These are phyloP conservation scores for Brachirus orientalis DNA, from an alignment of 2,113 vertebrate genomes.

Conservation along the genomic window DNA sequence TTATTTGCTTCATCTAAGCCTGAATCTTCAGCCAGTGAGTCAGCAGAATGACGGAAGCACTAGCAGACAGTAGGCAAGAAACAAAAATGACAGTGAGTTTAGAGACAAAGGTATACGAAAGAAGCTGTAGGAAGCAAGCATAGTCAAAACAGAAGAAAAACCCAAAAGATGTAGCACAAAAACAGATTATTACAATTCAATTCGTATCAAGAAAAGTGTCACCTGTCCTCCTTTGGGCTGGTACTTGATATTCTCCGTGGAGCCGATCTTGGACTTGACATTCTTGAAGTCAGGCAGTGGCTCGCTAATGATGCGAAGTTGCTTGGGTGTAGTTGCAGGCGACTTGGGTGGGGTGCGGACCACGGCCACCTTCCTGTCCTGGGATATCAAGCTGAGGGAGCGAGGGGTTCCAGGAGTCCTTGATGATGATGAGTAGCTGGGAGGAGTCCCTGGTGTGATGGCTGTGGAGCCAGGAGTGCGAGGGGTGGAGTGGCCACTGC, in stretches of 20 bases:
- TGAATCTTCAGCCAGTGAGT: no score
- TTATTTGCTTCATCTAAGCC: no score
- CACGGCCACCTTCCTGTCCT: constrained; percentile 94
- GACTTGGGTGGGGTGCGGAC: constrained; percentile 97
- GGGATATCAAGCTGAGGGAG: constrained; percentile 92
- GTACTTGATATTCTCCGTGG: constrained; percentile 97
- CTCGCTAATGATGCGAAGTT: constrained; percentile 94
- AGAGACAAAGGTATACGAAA: no score
- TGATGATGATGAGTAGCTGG: constrained; percentile 94
- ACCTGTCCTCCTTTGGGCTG: constrained; percentile 98
- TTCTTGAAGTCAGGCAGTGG: constrained; percentile 98
- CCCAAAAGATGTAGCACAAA: not conserved
- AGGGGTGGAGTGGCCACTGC: constrained; percentile 95
- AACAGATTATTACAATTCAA: no score
- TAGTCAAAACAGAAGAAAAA: no score
- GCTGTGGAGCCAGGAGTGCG: constrained; percentile 94
- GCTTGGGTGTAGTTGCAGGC: constrained; percentile 92
- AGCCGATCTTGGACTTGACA: constrained; percentile 96
- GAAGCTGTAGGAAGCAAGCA: not conserved
- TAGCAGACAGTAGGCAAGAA: not conserved
- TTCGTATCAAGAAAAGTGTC: constrained; percentile 66
- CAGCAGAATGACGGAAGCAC: not conserved
- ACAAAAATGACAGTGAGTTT: not conserved
- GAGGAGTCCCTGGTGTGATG: constrained; percentile 95
- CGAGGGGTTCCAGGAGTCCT: constrained; percentile 93